phyloP scores from a whole-genome alignment of 92 coral and sea anemone species.

The Pocillopora meandrina region DNA sequence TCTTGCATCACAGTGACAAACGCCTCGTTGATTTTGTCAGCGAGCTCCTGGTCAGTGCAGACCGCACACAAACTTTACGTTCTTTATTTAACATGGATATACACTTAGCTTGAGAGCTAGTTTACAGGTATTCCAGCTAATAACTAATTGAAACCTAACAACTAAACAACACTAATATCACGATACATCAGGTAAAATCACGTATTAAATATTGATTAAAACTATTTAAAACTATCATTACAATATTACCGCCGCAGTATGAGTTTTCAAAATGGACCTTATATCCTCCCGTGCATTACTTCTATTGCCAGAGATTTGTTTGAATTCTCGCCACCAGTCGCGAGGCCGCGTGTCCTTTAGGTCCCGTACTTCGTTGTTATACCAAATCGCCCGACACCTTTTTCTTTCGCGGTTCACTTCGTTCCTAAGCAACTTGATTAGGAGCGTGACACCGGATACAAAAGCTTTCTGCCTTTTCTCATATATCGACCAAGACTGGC shows the following conservation, averaged over 20 bases:
- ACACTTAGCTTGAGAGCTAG: too few species aligned
- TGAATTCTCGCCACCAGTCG: conserved; percentile 49
- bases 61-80: background rate
- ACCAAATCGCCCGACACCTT: conserved; percentile 38
- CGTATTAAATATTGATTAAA: too few species aligned
- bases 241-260: too few species aligned
- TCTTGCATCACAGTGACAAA: conserved; percentile 48
- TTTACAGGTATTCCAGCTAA: too few species aligned
- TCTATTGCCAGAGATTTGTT: conserved; percentile 33
- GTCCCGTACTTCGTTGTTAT: conserved; percentile 44
- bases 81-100: too few species aligned
- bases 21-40: conserved; percentile 42
- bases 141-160: too few species aligned
- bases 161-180: too few species aligned
- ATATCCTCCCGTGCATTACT: conserved; percentile 13
- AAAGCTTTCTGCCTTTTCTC: conserved; percentile 6
- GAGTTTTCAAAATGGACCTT: background rate
- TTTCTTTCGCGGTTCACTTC: conserved; percentile 47
- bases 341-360: conserved; percentile 54
- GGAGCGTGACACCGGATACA: background rate
- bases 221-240: too few species aligned
- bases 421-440: conserved; percentile 2
- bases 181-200: too few species aligned
- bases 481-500: background rate
- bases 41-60: conserved; percentile 45